These are phyloP conservation scores for Scotopteryx bipunctaria DNA, from an alignment of 2,888 invertebrate species.

Conservation along the genomic window DNA sequence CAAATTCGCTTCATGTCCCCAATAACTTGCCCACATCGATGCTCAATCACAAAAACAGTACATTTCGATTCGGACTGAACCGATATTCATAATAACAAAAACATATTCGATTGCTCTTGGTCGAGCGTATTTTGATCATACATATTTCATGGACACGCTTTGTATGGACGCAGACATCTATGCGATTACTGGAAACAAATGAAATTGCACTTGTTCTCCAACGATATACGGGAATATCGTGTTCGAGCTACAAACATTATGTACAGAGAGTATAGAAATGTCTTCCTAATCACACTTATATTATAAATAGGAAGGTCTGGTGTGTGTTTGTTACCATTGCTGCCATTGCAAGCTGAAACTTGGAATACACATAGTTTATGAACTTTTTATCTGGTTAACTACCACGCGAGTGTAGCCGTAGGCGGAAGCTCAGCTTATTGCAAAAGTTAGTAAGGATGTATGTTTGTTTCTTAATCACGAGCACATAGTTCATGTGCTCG, in stretches of 20 bases:
- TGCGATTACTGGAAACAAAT: conserved; percentile 25
- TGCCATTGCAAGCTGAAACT: no score
- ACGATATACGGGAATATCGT: conserved; percentile 11
- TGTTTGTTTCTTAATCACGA: no score
- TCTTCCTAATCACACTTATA: no score
- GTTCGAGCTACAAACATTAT: conserved; percentile 14
- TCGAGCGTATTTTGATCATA: conserved; percentile 35
- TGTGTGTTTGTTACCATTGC: no score
- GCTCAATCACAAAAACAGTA: conserved; percentile 25
- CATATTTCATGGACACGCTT: conserved; percentile 31
- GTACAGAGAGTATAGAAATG: conserved; percentile 7
- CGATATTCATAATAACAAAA: conserved; percentile 27
- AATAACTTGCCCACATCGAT: conserved; percentile 20
- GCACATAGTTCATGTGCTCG: no score
- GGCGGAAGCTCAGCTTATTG: no score
- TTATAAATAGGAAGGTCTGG: no score
- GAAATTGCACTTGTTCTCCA: conserved; percentile 22
- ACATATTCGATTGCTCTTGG: conserved; percentile 32
- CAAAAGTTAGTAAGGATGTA: no score
- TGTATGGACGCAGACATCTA: conserved; percentile 13
- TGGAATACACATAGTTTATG: no score
- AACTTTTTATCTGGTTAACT: no score
- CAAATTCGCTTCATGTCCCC: conserved; percentile 16
- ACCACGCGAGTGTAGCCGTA: no score
- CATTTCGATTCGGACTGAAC: conserved; percentile 14